phyloP scores from a whole-genome alignment of 2,888 invertebrate species.

The Arenicola marina region DNA sequence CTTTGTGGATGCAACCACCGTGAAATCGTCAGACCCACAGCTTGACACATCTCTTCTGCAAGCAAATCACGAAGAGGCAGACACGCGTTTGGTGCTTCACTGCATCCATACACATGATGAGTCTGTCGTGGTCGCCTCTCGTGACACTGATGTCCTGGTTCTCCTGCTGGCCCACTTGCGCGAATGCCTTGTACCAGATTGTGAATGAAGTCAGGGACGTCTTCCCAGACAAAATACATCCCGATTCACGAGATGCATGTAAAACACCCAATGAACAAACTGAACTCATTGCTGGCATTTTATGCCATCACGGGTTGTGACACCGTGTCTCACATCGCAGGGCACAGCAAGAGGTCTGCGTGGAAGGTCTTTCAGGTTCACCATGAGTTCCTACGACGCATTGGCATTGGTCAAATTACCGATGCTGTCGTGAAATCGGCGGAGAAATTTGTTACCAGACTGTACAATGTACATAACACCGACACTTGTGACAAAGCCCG shows the following conservation, averaged over 20 bases:
- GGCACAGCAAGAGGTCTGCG: conserved; percentile 1
- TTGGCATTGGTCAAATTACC: too few species aligned
- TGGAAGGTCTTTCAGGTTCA: background rate
- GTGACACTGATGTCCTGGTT: conserved; percentile 9
- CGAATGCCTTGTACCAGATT: background rate
- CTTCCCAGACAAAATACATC: background rate
- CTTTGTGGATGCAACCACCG: conserved; percentile 11
- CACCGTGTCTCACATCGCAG: background rate
- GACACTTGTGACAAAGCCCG: conserved; percentile 2
- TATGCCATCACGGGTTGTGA: conserved; percentile 11
- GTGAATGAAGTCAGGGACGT: conserved; percentile 3
- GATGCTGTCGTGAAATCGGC: background rate
- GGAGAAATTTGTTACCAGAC: background rate
- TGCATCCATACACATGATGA: conserved; percentile 5
- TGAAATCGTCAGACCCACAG: conserved; percentile 12
- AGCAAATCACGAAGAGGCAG: conserved; percentile 7
- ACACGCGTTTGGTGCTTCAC: conserved; percentile 4
- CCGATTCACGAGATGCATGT: conserved; percentile 3
- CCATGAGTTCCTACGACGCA: background rate
- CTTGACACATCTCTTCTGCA: background rate
- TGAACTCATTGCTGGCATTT: background rate
- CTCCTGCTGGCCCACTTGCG: conserved; percentile 1
- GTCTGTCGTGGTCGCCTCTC: background rate
- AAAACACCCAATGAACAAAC: background rate
- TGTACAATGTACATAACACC: background rate